Conservation (phyloP, 2,888 invertebrate genomes). For the Rhopalosiphum nymphaeae region DNA sequence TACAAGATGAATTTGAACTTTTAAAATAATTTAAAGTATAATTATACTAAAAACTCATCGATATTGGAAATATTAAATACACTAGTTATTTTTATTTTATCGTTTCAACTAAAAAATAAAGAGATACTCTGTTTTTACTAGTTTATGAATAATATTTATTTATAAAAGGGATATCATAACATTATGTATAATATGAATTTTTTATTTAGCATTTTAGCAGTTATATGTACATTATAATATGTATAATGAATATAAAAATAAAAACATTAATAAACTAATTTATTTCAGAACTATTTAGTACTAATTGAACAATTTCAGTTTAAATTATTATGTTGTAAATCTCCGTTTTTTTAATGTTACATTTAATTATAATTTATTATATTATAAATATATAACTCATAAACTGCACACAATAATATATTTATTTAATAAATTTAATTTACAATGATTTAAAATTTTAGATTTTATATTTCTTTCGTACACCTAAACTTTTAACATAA, state of each 20-base stretch:
- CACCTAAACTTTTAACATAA: background rate
- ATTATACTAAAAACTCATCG: background rate
- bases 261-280: background rate
- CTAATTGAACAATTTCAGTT: background rate
- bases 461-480: no score
- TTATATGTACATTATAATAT: background rate
- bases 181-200: background rate
- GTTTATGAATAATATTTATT: background rate
- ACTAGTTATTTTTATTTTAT: background rate
- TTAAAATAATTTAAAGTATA: background rate
- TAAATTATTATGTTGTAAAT: background rate
- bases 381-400: background rate
- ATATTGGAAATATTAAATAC: background rate
- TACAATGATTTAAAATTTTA: background rate
- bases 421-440: no score
- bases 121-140: background rate
- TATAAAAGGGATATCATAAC: background rate
- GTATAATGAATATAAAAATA: background rate
- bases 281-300: background rate
- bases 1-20: background rate
- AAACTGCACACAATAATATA: background rate
- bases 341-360: background rate
- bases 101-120: background rate
- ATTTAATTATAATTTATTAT: background rate
- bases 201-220: background rate